A percentile compares a stretch with the other conserved stretches of the same genome.
Conservation (phyloP, 2,113 vertebrate genomes). For the Cephalopterus ornatus region DNA sequence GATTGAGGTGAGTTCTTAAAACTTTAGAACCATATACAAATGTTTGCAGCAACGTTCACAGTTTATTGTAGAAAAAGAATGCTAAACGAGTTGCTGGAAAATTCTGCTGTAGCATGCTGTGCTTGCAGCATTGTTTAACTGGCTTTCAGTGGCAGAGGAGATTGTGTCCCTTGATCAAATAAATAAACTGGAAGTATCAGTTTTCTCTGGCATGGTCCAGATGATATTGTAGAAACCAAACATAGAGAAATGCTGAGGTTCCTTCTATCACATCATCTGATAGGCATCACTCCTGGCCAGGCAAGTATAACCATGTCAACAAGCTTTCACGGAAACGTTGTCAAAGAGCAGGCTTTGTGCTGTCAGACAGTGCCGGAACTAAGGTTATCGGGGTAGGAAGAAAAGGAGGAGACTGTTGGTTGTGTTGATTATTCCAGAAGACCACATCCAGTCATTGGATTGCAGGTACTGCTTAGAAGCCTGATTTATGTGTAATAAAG, state of each 20-base stretch:
- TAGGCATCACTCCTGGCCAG: background rate
- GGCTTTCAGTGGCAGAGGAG: background rate
- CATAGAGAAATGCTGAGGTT: background rate
- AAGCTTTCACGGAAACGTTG: background rate
- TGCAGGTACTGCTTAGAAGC: background rate
- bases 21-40: background rate
- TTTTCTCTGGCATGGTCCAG: background rate
- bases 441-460: background rate
- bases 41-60: background rate
- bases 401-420: background rate
- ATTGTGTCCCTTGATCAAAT: background rate
- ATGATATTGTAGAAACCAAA: background rate
- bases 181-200: background rate
- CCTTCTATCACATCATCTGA: background rate
- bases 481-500: background rate
- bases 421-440: background rate
- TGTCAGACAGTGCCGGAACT: background rate
- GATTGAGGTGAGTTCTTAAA: constrained; percentile 83
- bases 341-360: background rate
- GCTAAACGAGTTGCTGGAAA: background rate
- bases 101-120: background rate
- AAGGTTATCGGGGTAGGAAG: background rate
- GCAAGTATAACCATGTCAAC: background rate
- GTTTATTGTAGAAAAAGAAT: background rate
- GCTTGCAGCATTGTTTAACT: background rate